Base-by-base conservation (phyloP, 2,797 vertebrate species). In the Tolypeutes matacus region DNA sequence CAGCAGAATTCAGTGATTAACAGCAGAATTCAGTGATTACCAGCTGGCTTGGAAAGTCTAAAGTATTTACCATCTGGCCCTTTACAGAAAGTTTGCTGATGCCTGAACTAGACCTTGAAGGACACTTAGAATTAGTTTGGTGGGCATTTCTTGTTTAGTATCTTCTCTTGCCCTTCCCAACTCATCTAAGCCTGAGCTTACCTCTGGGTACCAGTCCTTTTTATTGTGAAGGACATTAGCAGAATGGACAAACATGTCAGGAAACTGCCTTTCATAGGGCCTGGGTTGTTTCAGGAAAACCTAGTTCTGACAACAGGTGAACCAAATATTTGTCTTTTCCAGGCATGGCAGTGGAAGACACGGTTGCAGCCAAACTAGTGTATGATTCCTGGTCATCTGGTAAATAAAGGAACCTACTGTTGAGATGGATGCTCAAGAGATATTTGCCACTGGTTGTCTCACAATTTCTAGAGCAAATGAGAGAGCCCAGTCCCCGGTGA, bases 331-430 rank as follows among this genome's bases (percentile, higher is more conserved):
- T 95, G 20, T 97, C 25, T 77, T 2, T 98, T 98, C 76, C 97
- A 99, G 99, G 99, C 39, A 99, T 99, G 99, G 99, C 99, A 0
- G 98, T 99, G 96, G 98, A 99, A 98, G 99, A 99, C 96, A 98
- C 99, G 0, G 99, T 99, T 27, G 98, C 99, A 86, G 99, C 99
- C 69, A 98, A 99, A 96, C 98, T 99, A 39, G 98, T 99, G 72
- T 99, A 99, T 72, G 99, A 99, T 15, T 98, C 98, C 0, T 99
- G 99, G 99, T 98, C 98, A 51, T 98, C 97, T 94, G 94, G 97
- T 51, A 96, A 95, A 56, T 98, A 70, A 62, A 94, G 91, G 81
- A 93, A 31, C 39, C 89, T 62, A 0, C 72, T 67, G 0, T 86
- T 72, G 62, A 0, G 0, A 8, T 56, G 80, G 83, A 73, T 34